Conservation (phyloP, 2,888 invertebrate species). For the Phyllotreta cruciferae region DNA sequence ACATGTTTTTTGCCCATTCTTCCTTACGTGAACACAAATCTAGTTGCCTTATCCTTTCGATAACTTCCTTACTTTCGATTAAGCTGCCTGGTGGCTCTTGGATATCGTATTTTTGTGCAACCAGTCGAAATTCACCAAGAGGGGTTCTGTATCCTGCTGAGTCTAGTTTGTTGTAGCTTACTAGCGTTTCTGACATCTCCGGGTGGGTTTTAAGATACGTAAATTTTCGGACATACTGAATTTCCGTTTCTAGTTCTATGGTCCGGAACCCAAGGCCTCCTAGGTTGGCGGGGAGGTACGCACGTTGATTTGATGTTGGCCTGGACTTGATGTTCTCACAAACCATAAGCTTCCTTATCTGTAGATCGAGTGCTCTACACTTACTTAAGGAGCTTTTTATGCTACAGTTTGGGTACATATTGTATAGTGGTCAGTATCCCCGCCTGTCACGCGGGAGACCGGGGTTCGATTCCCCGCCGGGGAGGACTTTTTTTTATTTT, state of each 20-base stretch:
- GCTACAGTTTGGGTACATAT: constrained; percentile 30
- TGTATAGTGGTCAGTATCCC: constrained; percentile 46
- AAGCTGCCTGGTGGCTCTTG: background rate
- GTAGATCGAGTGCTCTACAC: background rate
- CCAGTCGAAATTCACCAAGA: too few relatives aligned
- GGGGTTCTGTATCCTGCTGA: background rate
- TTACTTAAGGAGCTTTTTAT: background rate
- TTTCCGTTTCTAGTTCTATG: background rate
- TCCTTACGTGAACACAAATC: background rate
- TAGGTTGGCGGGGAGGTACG: background rate
- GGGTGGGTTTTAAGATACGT: background rate
- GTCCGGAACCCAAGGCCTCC: background rate
- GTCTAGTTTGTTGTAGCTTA: background rate
- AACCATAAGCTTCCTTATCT: background rate
- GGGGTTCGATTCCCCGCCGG: constrained; percentile 42
- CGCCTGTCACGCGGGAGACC: too few relatives aligned
- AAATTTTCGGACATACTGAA: background rate
- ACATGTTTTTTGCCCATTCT: background rate
- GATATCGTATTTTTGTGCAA: background rate
- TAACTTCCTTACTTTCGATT: background rate
- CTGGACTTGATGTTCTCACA: too few relatives aligned
- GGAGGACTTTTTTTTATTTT: constrained; percentile 41
- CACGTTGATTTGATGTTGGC: too few relatives aligned
- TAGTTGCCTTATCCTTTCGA: background rate
- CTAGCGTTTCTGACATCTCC: background rate